Evolutionary conservation across 1,140 invertebrate species (phyloP), one percentile per base, ranked within the genome.

Genomic region (Lithobius niger): DNA sequence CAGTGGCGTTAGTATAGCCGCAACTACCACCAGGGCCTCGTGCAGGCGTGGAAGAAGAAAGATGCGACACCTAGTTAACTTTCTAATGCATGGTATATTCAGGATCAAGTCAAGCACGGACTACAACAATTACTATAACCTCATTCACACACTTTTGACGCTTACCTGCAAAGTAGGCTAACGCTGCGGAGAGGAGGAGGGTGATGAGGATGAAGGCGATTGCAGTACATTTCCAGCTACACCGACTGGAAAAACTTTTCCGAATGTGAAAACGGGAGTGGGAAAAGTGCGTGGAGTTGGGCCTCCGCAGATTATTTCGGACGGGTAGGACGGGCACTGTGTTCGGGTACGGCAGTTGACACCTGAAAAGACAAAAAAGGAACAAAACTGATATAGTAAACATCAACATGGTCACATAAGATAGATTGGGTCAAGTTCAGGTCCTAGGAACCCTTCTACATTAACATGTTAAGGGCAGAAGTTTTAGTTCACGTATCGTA

Each of bases 211-310:
- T 84, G 64, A 89, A 83, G 50, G 84, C 78, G 63, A 94, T 83
- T 22, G 88, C 86, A 49, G 88, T 82, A 68, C 89, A 86, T 70
- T 87, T 87, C 86, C 89, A 93, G 50, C 84, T 86, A 71, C 89
- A 94, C 69, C 79, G 80, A 31, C 84, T 87, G 24, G 86, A 80
- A 60, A 87, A 77, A 59, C 84, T 85, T 75, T 93, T 92, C 65
- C 86, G 82, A 66, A 91, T 88, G 69, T 92, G 88, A 69, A 88
- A 86, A 28, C 84, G 73, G 67, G 79, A 79, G 22, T 78, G 79
- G 24, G 80, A 76, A 62, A 82, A 81, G 64, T 81, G 78, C 53
- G 76, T 76, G 28, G 79, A 76, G 62, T 74, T 74, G 27, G 78
- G 74, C 54, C 76, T 69, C 54, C 79, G 76, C 59, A 83, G 73